Evolutionary conservation across 2,797 vertebrate genomes (phyloP), one percentile per base, ranked within the genome.

Genomic region (Phoebastria nigripes): DNA sequence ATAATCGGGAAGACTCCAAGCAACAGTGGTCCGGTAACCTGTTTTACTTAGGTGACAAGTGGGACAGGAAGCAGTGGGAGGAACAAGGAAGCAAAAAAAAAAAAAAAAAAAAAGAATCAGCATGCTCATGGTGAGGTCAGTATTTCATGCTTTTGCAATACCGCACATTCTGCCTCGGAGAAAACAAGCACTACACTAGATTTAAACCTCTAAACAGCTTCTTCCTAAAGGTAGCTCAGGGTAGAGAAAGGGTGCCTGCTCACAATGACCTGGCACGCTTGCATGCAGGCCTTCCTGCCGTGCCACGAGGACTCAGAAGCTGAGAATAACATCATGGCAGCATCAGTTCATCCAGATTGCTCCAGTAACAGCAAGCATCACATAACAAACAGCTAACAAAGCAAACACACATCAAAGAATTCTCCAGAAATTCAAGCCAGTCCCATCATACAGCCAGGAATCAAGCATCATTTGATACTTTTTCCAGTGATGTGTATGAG

Each of bases 1-100:
- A 97, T 90, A 95, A 97, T 96, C 47, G 15, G 74, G 80, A 93
- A 89, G 59, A 93, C 92, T 90, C 71, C 13, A 21, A 95, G 88
- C 79, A 96, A 87, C 44, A 85, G 63, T 79, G 67, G 95, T 93
- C 95, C 90, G 96, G 89, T 82, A 96, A 96, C 58, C 85, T 80
- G 33, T 74, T 94, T 42, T 61, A 77, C 90, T 66, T 49, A 15
- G 83, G 82, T 86, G 55, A 66, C 52, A 42, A 79, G n/a, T 78
- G 56, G 90, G 85, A 73, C 84, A 93, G 94, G 29, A 94, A 97
- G 55, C 77, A 79, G 71, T 6, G 12, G 59, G 31, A 96, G 81
- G 82, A 92, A 94, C 67, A n/a, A 93, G 51, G 76, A 96, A 93
- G n/a, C 18, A 37, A 37, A 37, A 37, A 37, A 37, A 74, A n/a